Evolutionary conservation across 1,140 invertebrate genomes (phyloP), one percentile per base, ranked within the genome.

Genomic region (Drosophila aff.): DNA sequence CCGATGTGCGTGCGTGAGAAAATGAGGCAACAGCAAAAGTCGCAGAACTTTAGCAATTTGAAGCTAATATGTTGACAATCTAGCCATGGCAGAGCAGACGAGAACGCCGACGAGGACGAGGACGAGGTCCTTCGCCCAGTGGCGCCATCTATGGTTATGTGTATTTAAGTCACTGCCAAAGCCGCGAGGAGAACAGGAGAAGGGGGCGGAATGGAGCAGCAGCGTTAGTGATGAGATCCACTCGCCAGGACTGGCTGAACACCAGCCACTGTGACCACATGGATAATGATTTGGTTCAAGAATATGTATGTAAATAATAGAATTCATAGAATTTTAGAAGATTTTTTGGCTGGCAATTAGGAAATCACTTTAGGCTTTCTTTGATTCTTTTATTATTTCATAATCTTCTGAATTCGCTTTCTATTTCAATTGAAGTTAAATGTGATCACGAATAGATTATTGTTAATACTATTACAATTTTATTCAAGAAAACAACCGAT

Each of bases 21-120:
- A 89, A 89, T 89, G 84, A 89, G 85, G 62, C 81, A 84, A 84
- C 74, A 76, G 78, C 84, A 90, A 89, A 87, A 89, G 85, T 89
- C 81, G 84, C 84, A 85, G 85, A 90, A 90, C 85, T 90, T 90
- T 90, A 79, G 85, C 85, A 90, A 90, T 90, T 90, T 90, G 85
- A 90, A 90, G 85, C 85, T 90, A 89, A 89, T 89, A 90, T 90
- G 85, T 90, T 90, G 85, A 90, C 85, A 90, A 90, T 90, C 85
- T 85, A 61, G 62, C 57, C 74, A 52, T 9, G 62, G 18, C 33
- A 38, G 40, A 26, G 43, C 26, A 16, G 11, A 28, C 23, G 40
- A 33, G 63, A 40, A 52, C 16, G 21, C 4, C 38, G 36, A 55
- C 49, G 41, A 59, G 36, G 50, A 16, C 43, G 10, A 65, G 65